Conservation (phyloP, 2,888 invertebrate genomes). For the Orchesella flavescens region DNA sequence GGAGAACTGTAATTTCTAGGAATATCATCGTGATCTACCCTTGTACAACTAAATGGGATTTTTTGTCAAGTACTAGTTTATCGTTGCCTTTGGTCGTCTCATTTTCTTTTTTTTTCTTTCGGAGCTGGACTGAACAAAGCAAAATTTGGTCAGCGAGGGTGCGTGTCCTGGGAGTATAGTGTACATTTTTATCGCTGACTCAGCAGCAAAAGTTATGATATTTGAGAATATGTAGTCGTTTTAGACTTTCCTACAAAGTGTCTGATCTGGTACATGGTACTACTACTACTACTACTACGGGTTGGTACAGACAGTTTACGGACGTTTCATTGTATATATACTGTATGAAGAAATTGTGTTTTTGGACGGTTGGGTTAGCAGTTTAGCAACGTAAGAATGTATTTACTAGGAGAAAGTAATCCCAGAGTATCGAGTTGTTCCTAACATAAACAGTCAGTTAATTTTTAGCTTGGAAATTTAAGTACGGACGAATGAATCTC, state of each 20-base stretch:
- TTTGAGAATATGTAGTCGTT: conserved; percentile 16
- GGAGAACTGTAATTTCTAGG: neutral
- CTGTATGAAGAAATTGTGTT: neutral
- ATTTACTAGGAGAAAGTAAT: no score
- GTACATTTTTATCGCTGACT: conserved; percentile 40
- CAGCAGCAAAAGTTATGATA: conserved; percentile 46
- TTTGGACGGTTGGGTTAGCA: no score
- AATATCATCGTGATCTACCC: neutral
- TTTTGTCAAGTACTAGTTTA: neutral
- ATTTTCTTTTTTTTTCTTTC: conserved; percentile 41
- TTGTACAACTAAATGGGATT: neutral
- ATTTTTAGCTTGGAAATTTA: no score
- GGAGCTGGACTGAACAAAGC: conserved; percentile 26
- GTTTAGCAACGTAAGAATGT: no score
- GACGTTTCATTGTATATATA: neutral
- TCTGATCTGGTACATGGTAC: no score
- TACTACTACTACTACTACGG: no score
- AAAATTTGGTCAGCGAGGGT: neutral
- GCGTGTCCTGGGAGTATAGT: conserved; percentile 45
- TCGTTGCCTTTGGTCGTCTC: conserved; percentile 15
- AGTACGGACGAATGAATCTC: no score
- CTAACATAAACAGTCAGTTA: no score
- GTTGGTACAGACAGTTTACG: no score
- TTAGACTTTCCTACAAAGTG: no score
- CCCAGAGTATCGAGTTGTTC: no score